Evolutionary conservation across 64 coral and sea anemone species (phyloP).

Genomic region (Actinia equina): DNA sequence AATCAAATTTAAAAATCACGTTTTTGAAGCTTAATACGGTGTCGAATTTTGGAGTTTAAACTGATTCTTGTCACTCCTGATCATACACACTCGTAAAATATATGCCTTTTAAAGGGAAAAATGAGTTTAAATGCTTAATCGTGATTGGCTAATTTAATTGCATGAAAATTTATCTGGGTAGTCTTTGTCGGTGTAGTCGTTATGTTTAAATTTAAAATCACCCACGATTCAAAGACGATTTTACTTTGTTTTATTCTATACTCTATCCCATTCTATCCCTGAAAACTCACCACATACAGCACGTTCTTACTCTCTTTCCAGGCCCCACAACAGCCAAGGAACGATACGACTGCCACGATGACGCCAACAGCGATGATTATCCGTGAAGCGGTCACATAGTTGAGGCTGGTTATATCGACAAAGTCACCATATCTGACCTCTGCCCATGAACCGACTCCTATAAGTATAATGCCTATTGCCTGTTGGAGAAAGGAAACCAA

Average conservation of each 20-base stretch:
- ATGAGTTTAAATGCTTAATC: too few species aligned
- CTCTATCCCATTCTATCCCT: not conserved
- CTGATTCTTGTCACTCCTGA: too few species aligned
- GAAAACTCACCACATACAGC: conserved; percentile 53
- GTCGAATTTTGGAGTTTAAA: too few species aligned
- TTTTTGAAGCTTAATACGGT: not conserved
- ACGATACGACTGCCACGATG: conserved; percentile 28
- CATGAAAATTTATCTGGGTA: too few species aligned
- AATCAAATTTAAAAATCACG: not conserved
- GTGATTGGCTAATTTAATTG: too few species aligned
- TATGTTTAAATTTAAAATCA: too few species aligned
- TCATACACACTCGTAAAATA: too few species aligned
- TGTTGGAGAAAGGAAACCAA: not conserved
- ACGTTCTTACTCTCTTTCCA: conserved; percentile 74
- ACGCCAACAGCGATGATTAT: conserved; percentile 43
- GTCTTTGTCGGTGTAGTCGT: too few species aligned
- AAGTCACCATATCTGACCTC: conserved; percentile 18
- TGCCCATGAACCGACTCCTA: conserved; percentile 15
- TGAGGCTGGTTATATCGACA: not conserved
- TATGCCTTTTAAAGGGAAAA: too few species aligned
- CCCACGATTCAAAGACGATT: too few species aligned
- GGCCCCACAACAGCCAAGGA: conserved; percentile 40
- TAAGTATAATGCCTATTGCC: not conserved
- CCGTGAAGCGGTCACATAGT: conserved; percentile 1
- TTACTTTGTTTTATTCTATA: too few species aligned